These are phyloP conservation scores for Lycocerus yunnanus DNA, from an alignment of 2,888 invertebrate species.

Conservation along the genomic window DNA sequence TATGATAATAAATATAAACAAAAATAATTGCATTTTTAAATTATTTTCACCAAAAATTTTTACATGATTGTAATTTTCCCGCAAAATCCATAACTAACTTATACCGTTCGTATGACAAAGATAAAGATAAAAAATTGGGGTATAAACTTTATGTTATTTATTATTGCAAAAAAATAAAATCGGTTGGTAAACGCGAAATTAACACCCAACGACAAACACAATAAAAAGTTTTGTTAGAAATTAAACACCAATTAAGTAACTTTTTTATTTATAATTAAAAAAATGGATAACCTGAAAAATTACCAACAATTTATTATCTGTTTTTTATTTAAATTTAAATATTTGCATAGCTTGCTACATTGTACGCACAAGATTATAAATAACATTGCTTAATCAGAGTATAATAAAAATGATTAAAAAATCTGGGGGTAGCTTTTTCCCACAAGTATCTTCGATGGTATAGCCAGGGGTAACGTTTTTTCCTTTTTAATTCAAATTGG, in stretches of 20 bases:
- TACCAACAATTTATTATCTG: constrained; percentile 48
- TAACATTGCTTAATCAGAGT: constrained; percentile 46
- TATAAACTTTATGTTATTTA: not conserved
- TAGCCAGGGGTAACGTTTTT: constrained; percentile 39
- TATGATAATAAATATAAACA: too few relatives aligned
- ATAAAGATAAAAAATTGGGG: not conserved
- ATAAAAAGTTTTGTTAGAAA: constrained; percentile 19
- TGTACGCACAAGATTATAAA: constrained; percentile 39
- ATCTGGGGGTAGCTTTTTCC: constrained; percentile 45
- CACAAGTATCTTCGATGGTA: constrained; percentile 38
- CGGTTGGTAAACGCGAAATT: not conserved
- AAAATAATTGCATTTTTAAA: too few relatives aligned
- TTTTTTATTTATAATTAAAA: constrained; percentile 32
- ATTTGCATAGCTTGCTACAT: constrained; percentile 41
- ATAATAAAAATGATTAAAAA: constrained; percentile 37
- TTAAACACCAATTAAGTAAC: constrained; percentile 46
- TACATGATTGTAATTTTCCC: too few relatives aligned
- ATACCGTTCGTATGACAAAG: too few relatives aligned
- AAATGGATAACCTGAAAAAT: constrained; percentile 46
- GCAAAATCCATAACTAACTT: too few relatives aligned
- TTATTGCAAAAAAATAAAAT: not conserved
- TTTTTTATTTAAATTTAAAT: constrained; percentile 37
- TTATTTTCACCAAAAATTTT: too few relatives aligned
- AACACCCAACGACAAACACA: not conserved
- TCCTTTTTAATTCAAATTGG: constrained; percentile 43